phyloP scores from a whole-genome alignment of 2,888 invertebrate species.

The Melinaea menophilus region DNA sequence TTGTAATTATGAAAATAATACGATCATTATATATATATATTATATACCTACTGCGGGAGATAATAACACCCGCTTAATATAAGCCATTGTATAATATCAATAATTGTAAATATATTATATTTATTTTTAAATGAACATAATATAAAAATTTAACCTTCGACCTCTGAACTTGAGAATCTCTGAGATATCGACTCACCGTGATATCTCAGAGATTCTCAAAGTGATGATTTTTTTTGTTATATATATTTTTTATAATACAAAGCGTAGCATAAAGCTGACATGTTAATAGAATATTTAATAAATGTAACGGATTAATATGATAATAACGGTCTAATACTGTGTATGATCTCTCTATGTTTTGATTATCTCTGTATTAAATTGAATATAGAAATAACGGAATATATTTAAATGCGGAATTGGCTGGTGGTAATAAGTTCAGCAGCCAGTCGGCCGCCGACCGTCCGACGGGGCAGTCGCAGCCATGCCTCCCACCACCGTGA shows the following conservation, averaged over 20 bases:
- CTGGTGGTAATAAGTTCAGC: conserved; percentile 59
- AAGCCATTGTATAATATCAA: conserved; percentile 6
- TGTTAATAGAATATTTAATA: too few species aligned
- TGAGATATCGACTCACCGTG: too few species aligned
- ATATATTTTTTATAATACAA: too few species aligned
- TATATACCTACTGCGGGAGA: too few species aligned
- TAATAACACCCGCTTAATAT: conserved; percentile 8
- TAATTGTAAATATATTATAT: not conserved
- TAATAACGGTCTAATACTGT: conserved; percentile 39
- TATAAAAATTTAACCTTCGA: too few species aligned
- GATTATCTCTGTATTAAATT: conserved; percentile 44
- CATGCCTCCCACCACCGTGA: conserved; percentile 76
- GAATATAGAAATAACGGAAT: conserved; percentile 67
- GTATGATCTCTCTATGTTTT: conserved; percentile 36
- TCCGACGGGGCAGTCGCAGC: conserved; percentile 65
- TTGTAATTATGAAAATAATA: too few species aligned
- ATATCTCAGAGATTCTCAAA: too few species aligned
- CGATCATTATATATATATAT: too few species aligned
- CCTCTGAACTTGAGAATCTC: too few species aligned
- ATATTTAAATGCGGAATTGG: conserved; percentile 75
- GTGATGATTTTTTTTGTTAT: too few species aligned
- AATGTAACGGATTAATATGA: conserved; percentile 30
- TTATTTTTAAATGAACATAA: too few species aligned
- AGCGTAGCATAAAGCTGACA: too few species aligned
- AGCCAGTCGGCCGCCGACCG: conserved; percentile 72